phyloP scores from a whole-genome alignment of 2,888 invertebrate genomes.

The Drosophila yooni region DNA sequence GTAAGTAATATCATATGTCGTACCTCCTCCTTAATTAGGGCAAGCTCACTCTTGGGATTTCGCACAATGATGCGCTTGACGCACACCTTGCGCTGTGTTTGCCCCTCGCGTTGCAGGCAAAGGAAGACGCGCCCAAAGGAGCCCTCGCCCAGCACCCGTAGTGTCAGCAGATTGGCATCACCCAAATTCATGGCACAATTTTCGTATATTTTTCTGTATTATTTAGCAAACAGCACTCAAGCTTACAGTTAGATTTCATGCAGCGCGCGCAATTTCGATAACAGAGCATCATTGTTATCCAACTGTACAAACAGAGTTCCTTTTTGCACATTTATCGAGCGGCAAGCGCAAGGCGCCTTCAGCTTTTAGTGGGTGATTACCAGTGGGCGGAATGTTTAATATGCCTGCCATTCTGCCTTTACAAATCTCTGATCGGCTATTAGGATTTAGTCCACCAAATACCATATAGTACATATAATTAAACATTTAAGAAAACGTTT shows the following conservation, averaged over 20 bases:
- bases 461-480: not conserved
- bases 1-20: not conserved
- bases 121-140: constrained; percentile 81
- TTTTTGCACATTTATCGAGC: not conserved
- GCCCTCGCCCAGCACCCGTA: constrained; percentile 79
- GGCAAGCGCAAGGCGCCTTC: too few species aligned
- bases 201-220: not conserved
- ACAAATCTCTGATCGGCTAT: not conserved
- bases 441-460: not conserved
- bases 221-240: not conserved
- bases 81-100: constrained; percentile 67
- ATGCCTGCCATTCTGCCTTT: not conserved
- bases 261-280: constrained; percentile 38
- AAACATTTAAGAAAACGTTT: constrained; percentile 5
- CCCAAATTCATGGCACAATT: constrained; percentile 76
- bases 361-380: too few species aligned
- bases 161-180: constrained; percentile 63
- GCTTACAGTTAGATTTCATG: constrained; percentile 43
- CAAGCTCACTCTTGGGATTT: constrained; percentile 71
- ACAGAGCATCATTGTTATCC: not conserved
- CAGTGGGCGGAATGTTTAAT: too few species aligned
- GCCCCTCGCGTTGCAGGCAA: constrained; percentile 59
- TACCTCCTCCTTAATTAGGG: constrained; percentile 81
- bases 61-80: constrained; percentile 82
- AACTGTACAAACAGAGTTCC: not conserved